A percentile compares a stretch with the other conserved stretches of the same genome.
Conservation (phyloP, 2,113 vertebrate genomes). For the Rhodinocichla rosea region DNA sequence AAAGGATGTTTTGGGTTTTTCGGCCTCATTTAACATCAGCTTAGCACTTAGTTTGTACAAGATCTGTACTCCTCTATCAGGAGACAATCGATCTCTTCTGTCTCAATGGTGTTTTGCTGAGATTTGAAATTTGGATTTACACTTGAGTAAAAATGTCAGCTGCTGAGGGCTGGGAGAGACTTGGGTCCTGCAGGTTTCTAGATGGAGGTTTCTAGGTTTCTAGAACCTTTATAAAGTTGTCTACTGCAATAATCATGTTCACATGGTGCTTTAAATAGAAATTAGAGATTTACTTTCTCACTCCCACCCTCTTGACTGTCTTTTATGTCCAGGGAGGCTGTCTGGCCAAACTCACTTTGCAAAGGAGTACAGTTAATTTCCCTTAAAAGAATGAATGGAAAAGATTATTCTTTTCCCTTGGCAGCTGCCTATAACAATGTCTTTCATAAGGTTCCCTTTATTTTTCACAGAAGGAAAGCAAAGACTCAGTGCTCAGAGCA, state of each 20-base stretch:
- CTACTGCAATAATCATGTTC: neutral
- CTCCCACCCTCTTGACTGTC: neutral
- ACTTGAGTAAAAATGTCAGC: neutral
- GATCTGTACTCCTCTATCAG: neutral
- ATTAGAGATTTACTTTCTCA: neutral
- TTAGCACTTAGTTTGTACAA: neutral
- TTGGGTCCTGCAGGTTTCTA: neutral
- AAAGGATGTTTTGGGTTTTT: neutral
- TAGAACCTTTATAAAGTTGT: neutral
- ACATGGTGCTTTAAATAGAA: neutral
- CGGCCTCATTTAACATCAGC: neutral
- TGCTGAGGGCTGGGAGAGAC: neutral
- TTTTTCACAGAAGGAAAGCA: neutral
- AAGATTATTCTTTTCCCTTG: neutral
- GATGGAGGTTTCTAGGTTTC: neutral
- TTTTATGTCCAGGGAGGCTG: neutral
- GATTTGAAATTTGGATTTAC: neutral
- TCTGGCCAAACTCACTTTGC: neutral
- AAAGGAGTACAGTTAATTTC: neutral
- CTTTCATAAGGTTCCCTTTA: neutral
- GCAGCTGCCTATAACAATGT: neutral
- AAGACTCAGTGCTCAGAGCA: neutral
- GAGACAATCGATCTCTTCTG: fast-evolving
- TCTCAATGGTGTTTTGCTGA: neutral
- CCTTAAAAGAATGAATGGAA: neutral